Evolutionary conservation across 2,888 invertebrate genomes (phyloP).

Genomic region (Bedellia somnulentella): DNA sequence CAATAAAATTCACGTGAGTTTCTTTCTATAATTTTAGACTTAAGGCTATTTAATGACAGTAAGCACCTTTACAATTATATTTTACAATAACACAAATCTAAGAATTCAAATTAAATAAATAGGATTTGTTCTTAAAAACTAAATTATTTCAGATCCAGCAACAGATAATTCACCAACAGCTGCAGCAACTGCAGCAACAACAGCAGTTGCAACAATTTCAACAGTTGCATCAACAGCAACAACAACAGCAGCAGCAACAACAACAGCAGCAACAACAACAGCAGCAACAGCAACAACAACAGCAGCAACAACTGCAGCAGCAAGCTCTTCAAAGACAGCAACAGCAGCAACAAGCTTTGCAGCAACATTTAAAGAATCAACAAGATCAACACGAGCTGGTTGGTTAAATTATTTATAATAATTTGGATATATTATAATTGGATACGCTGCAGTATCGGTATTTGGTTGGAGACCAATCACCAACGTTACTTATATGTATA

Average conservation of each 20-base stretch:
- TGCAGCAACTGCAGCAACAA: slow-evolving; percentile 30
- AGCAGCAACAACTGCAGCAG: slow-evolving; percentile 28
- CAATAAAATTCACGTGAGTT: slow-evolving; percentile 41
- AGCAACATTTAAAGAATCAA: slow-evolving; percentile 61
- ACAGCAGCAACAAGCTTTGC: slow-evolving; percentile 57
- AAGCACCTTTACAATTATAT: no score
- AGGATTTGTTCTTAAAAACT: not conserved
- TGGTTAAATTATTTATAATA: no score
- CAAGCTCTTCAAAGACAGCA: slow-evolving; percentile 41
- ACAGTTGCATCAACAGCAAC: slow-evolving; percentile 14
- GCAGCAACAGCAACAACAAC: slow-evolving; percentile 28
- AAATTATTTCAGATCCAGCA: slow-evolving; percentile 41
- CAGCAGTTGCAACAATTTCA: slow-evolving; percentile 30
- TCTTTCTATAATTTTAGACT: no score
- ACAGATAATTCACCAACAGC: slow-evolving; percentile 36
- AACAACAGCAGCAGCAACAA: slow-evolving; percentile 25
- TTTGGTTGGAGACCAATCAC: no score
- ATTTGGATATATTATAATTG: no score
- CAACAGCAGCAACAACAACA: slow-evolving; percentile 31
- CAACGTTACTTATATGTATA: no score
- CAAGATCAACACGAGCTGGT: slow-evolving; percentile 55
- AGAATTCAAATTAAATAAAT: not conserved
- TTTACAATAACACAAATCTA: no score
- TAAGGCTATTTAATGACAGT: no score
- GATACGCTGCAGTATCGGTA: no score